Evolutionary conservation across 2,797 vertebrate species (phyloP), one percentile per base, ranked within the genome.

Genomic region (Ispidina lecontei): DNA sequence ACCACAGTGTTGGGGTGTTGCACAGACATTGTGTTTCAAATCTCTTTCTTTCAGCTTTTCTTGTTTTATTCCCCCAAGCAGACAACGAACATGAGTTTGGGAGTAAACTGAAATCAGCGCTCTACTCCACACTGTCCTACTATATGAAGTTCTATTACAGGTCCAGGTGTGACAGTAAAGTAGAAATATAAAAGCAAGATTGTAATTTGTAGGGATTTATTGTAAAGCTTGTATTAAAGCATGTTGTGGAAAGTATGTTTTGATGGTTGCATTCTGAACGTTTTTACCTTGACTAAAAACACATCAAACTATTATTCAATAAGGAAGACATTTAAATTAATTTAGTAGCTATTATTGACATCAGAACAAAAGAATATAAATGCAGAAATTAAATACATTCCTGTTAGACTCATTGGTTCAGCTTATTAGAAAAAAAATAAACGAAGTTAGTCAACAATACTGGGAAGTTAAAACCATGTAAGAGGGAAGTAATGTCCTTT

Each of bases 341-440:
- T 88, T 86, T 71, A 60, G 49, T 68, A 79, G 86, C 90, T 92
- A 64, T 90, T 90, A 76, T 51, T 87, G 90, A 73, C 49, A 64
- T 47, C 5, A 63, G 46, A 60, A 87, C 31, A 82, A 86, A 84
- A 47, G 41, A 67, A 60, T 72, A 22, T 22, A 92, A 84, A 75
- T 67, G 25, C 13, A 16, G 46, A 79, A 72, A 13, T 56, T 71
- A 19, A 83, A 70, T 73, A 60, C 44, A 65, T 83, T 93, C 43
- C 20, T 75, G 44, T 77, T 86, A 35, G 25, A 74, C 60, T 73
- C 39, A n/a, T 76, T 67, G 44, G 9, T 75, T 90, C 55, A 54
- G 17, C 16, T 58, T 72, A 71, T 78, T 68, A 90, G 87, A 83
- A 67, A 59, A 67, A 59, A 76, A 59, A 8, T 37, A 31, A 62